Percentiles rank a stretch among this genome's conserved stretches.
Evolutionary conservation across 2,888 invertebrate species (phyloP).

Genomic region (Platerodrilus igneus): DNA sequence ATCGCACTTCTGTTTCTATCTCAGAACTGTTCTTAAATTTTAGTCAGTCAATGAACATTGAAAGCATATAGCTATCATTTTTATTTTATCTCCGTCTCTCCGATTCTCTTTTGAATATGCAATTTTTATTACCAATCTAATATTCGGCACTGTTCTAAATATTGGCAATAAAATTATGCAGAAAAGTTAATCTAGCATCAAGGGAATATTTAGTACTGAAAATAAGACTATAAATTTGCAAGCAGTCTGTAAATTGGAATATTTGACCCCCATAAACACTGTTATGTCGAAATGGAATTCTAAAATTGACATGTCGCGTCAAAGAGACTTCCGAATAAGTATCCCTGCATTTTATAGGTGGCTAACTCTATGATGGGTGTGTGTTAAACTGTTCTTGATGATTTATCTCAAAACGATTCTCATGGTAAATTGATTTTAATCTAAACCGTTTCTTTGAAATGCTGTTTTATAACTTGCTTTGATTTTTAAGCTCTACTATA

Average conservation of each 20-base stretch:
- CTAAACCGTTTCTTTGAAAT: background rate
- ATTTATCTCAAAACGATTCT: too few species aligned
- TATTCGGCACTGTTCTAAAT: constrained; percentile 18
- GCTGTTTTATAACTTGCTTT: constrained; percentile 2
- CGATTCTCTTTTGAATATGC: too few species aligned
- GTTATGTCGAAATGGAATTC: constrained; percentile 43
- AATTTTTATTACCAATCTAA: constrained; percentile 16
- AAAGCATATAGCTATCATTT: too few species aligned
- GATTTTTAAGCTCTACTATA: constrained; percentile 12
- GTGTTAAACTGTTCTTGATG: background rate
- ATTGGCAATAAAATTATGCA: constrained; percentile 26
- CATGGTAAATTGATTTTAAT: constrained; percentile 7
- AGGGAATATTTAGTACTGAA: constrained; percentile 44
- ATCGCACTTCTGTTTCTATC: too few species aligned
- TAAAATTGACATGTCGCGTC: constrained; percentile 41
- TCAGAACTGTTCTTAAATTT: too few species aligned
- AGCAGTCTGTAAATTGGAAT: constrained; percentile 46
- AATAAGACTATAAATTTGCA: constrained; percentile 46
- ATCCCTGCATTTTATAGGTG: constrained; percentile 15
- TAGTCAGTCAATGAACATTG: too few species aligned
- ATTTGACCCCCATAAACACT: constrained; percentile 48
- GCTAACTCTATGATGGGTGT: background rate
- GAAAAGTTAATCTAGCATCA: constrained; percentile 26
- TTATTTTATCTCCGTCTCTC: too few species aligned
- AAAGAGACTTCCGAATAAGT: constrained; percentile 23